These are phyloP conservation scores for Pipistrellus nathusii DNA, from an alignment of 2,797 vertebrate genomes.

Conservation along the genomic window DNA sequence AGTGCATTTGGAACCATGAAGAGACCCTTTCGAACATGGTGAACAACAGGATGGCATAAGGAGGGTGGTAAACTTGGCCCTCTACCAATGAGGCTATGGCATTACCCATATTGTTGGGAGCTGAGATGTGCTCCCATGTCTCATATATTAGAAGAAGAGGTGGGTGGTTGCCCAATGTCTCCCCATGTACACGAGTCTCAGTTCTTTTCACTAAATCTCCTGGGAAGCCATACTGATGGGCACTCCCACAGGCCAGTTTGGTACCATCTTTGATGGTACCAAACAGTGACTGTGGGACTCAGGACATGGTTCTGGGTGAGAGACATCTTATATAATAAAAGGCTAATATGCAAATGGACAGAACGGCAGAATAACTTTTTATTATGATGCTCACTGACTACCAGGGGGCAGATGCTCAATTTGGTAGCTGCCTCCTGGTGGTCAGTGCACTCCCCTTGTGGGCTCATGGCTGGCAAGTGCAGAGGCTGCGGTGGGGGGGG, in stretches of 20 bases:
- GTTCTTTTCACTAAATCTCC: not conserved
- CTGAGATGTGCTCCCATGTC: not conserved
- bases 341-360: no score
- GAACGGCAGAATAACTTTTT: no score
- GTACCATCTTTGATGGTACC: fast-evolving
- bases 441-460: no score
- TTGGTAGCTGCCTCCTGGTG: no score
- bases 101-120: fast-evolving
- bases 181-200: fast-evolving
- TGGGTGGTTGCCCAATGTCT: not conserved
- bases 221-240: fast-evolving
- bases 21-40: not conserved
- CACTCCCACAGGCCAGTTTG: fast-evolving
- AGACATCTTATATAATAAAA: no score
- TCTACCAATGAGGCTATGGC: fast-evolving
- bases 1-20: no score
- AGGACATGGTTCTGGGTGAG: fast-evolving
- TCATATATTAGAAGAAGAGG: not conserved
- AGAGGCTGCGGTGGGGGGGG: no score
- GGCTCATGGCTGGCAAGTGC: no score
- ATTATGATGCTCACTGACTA: no score
- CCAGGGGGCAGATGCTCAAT: no score
- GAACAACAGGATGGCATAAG: no score
- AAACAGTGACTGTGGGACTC: fast-evolving
- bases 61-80: no score